Evolutionary conservation across 2,888 invertebrate species (phyloP).

Genomic region (Nemurella pictetii): DNA sequence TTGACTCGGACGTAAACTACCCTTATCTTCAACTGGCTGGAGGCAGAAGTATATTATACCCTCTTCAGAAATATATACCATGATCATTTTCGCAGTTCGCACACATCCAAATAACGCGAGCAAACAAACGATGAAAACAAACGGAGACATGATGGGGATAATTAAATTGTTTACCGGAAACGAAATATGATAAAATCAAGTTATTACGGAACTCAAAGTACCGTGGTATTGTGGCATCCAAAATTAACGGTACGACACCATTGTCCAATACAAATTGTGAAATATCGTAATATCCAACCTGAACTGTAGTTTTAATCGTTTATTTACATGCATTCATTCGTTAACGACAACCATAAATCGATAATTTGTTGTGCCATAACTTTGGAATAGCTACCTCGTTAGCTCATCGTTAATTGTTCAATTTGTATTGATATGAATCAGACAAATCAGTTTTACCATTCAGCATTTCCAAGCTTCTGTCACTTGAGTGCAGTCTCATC

Average conservation of each 20-base stretch:
- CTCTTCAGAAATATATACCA: background rate
- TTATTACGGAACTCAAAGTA: background rate
- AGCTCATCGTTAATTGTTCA: background rate
- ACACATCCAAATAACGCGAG: too few species aligned
- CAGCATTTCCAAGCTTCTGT: too few species aligned
- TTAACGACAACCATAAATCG: background rate
- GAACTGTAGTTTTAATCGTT: background rate
- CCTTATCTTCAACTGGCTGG: background rate
- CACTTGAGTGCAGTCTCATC: too few species aligned
- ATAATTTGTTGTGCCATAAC: background rate
- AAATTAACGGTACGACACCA: background rate
- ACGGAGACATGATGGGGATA: background rate
- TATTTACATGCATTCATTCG: background rate
- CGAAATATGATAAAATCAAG: background rate
- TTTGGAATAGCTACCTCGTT: background rate
- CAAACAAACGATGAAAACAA: background rate
- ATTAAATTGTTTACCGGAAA: background rate
- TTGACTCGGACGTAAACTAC: too few species aligned
- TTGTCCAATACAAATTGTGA: background rate
- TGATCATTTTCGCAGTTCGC: too few species aligned
- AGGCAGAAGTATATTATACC: too few species aligned
- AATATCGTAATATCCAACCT: background rate
- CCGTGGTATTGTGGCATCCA: background rate
- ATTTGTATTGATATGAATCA: background rate
- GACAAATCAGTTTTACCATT: background rate